A percentile compares a stretch with the other conserved stretches of the same genome.
These are phyloP conservation scores for Leiothrix lutea DNA, from an alignment of 2,113 vertebrate species.

Conservation along the genomic window DNA sequence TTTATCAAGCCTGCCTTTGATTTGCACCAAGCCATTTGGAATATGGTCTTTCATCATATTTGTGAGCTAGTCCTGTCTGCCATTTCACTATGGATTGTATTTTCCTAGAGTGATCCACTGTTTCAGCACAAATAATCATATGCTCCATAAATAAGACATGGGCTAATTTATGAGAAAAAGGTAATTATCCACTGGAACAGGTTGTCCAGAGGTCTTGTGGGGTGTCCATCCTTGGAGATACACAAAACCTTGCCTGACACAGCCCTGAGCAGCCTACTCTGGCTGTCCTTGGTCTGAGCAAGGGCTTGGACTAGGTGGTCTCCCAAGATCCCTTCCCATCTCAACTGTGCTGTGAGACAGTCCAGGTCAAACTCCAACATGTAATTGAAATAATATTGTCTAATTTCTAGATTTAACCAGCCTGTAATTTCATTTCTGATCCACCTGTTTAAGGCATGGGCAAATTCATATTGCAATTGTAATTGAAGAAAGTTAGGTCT, in stretches of 20 bases:
- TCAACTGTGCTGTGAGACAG: neutral
- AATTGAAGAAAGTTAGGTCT: neutral
- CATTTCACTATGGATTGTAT: neutral
- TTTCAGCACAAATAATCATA: neutral
- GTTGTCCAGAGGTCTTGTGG: neutral
- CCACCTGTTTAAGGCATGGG: neutral
- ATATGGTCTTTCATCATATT: neutral
- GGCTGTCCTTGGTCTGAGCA: neutral
- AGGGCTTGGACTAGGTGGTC: neutral
- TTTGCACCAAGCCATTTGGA: neutral
- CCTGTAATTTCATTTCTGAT: neutral
- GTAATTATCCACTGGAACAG: neutral
- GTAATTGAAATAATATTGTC: neutral
- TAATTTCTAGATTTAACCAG: neutral
- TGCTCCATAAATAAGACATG: neutral
- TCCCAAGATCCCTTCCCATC: neutral
- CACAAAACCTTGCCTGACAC: neutral
- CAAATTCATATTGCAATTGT: neutral
- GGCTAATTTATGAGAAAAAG: neutral
- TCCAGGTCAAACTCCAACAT: neutral
- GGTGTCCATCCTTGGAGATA: neutral
- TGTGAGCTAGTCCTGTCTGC: neutral
- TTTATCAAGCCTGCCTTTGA: neutral
- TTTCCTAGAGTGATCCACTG: neutral
- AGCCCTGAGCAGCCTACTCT: neutral